Evolutionary conservation across 2,797 vertebrate genomes (phyloP).

Genomic region (Spondyliosoma cantharus): DNA sequence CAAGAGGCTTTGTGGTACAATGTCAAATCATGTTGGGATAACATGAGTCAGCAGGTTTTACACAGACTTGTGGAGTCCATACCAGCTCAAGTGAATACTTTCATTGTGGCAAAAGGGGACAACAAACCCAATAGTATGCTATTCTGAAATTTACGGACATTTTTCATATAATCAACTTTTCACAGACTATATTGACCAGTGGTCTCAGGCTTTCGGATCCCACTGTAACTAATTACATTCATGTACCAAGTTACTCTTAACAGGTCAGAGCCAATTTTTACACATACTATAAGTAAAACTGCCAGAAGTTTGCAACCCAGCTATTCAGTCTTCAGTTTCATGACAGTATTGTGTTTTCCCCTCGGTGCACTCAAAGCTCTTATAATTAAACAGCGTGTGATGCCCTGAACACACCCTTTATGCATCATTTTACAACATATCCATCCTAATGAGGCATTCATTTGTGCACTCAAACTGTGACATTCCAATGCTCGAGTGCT

Average conservation of each 20-base stretch:
- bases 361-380: neutral
- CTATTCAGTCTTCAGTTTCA: conserved; percentile 1
- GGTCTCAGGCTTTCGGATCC: too few species aligned
- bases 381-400: conserved; percentile 26
- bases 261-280: neutral
- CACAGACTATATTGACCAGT: too few species aligned
- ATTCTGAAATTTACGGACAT: too few species aligned
- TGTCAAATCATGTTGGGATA: too few species aligned
- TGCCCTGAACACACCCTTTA: conserved; percentile 16
- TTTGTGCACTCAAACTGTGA: conserved; percentile 35
- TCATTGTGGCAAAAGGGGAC: too few species aligned
- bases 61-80: too few species aligned
- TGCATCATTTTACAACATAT: conserved; percentile 28
- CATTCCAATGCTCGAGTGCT: conserved; percentile 23
- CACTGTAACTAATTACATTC: too few species aligned
- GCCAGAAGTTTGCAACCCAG: neutral
- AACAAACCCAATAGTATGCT: too few species aligned
- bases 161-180: too few species aligned
- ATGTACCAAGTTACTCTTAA: neutral
- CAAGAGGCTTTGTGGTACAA: too few species aligned
- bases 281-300: neutral
- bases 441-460: conserved; percentile 18
- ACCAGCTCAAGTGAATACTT: too few species aligned
- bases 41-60: too few species aligned
- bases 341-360: neutral